These are phyloP conservation scores for Amiota communis DNA, from an alignment of 2,888 invertebrate species.

Conservation along the genomic window DNA sequence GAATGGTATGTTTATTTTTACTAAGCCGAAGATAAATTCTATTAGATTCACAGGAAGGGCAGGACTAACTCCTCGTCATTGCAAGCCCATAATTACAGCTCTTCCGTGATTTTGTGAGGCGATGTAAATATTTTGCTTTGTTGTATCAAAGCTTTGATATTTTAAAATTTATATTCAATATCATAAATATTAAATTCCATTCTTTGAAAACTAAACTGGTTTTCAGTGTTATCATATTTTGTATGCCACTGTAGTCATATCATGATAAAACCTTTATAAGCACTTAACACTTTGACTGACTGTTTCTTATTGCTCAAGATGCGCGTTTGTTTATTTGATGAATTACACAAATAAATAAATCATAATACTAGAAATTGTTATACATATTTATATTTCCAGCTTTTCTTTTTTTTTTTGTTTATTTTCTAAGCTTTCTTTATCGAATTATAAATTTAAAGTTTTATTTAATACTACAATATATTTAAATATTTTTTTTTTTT, in stretches of 20 bases:
- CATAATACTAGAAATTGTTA: not conserved
- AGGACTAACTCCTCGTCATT: too few relatives aligned
- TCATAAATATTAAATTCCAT: too few relatives aligned
- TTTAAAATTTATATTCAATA: too few relatives aligned
- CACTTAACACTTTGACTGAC: not conserved
- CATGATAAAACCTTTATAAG: not conserved
- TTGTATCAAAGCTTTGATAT: too few relatives aligned
- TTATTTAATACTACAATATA: constrained; percentile 13
- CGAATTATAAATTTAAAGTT: constrained; percentile 3
- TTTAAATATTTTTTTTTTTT: constrained; percentile 29
- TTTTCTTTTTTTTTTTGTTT: too few relatives aligned
- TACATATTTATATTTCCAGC: constrained; percentile 11
- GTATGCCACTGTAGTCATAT: not conserved
- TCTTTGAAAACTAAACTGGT: not conserved
- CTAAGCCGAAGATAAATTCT: too few relatives aligned
- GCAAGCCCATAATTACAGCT: too few relatives aligned
- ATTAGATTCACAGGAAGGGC: too few relatives aligned
- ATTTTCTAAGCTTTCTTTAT: too few relatives aligned
- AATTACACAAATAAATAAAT: constrained; percentile 16
- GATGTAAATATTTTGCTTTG: too few relatives aligned
- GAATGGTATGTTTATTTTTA: too few relatives aligned
- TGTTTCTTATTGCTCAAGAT: not conserved
- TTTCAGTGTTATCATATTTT: not conserved
- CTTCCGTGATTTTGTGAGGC: too few relatives aligned
- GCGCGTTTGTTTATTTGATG: not conserved